These are phyloP conservation scores for Tauraco hartlaubi DNA, from an alignment of 2,797 vertebrate species.

Conservation along the genomic window DNA sequence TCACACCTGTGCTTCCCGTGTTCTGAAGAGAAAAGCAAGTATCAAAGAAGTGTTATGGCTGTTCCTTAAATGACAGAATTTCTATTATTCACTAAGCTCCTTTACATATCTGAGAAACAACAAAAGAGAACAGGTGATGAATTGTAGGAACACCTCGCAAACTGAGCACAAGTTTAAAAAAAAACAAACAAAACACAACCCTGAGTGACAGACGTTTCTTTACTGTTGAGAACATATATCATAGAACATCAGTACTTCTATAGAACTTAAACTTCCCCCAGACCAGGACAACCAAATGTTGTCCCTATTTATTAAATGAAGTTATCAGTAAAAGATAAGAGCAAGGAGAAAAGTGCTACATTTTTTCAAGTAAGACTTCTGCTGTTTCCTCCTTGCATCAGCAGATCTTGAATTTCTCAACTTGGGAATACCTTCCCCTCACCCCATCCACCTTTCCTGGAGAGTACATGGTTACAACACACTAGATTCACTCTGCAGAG, in stretches of 20 bases:
- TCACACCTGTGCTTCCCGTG: neutral
- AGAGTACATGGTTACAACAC: rapidly evolving
- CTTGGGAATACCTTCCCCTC: no score
- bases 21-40: neutral
- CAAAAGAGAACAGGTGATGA: neutral
- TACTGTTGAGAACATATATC: neutral
- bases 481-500: neutral
- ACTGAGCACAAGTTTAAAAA: neutral
- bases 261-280: neutral
- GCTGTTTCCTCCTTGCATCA: neutral
- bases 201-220: neutral
- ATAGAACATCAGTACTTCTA: neutral
- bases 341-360: rapidly evolving
- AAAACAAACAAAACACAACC: neutral
- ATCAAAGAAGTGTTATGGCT: neutral
- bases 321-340: neutral
- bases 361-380: neutral
- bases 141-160: neutral
- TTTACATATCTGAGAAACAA: neutral
- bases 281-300: neutral
- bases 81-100: neutral
- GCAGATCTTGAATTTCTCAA: neutral
- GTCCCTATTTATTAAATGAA: neutral
- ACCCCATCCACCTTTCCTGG: neutral
- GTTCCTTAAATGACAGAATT: neutral